phyloP scores from a whole-genome alignment of 2,888 invertebrate species.

The Myathropa florea region DNA sequence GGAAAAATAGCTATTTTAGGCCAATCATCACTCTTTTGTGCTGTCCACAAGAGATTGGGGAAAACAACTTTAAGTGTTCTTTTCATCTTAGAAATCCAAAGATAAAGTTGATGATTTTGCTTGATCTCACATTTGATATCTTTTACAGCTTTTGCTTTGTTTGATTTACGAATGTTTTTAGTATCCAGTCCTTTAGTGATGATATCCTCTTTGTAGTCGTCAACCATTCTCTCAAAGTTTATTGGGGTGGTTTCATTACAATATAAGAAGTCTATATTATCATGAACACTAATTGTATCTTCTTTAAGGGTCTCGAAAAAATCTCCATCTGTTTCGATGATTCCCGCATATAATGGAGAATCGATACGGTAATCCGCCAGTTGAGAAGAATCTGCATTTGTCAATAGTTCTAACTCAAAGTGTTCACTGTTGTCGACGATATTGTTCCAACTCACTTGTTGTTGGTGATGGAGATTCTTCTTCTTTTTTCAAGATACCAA shows the following conservation, averaged over 20 bases:
- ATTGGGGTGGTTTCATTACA: not conserved
- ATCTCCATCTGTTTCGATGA: not conserved
- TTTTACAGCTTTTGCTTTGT: too few species aligned
- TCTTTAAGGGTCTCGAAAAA: not conserved
- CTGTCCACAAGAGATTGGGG: not conserved
- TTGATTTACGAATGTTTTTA: too few species aligned
- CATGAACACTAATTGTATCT: not conserved
- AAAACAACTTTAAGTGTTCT: not conserved
- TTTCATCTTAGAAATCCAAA: not conserved
- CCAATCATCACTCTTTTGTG: not conserved
- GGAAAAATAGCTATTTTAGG: not conserved
- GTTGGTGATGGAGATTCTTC: too few species aligned
- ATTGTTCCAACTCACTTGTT: too few species aligned
- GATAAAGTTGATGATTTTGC: not conserved
- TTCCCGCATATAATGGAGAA: not conserved
- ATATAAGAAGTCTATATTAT: not conserved
- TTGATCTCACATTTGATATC: too few species aligned
- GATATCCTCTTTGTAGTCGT: too few species aligned
- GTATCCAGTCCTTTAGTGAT: too few species aligned
- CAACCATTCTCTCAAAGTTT: not conserved
- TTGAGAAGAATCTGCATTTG: too few species aligned
- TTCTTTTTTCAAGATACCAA: too few species aligned
- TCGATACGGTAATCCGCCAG: too few species aligned
- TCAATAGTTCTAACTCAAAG: too few species aligned
- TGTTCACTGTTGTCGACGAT: too few species aligned